Percentiles rank a stretch among this genome's conserved stretches.
phyloP scores from a whole-genome alignment of 2,113 vertebrate genomes.

The Ctenomys sociabilis region DNA sequence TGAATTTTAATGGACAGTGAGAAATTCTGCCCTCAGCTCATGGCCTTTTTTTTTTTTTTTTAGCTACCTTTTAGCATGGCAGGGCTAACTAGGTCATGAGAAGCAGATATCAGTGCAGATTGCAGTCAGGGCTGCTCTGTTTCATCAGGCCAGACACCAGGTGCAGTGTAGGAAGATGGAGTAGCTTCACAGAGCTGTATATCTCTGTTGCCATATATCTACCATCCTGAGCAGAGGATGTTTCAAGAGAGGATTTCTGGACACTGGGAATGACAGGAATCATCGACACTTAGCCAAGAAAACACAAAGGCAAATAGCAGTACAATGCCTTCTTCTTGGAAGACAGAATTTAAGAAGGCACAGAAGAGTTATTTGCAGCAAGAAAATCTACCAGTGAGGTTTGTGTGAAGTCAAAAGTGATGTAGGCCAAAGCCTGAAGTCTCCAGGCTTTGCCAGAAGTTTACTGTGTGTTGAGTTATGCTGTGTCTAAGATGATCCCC shows the following conservation, averaged over 20 bases:
- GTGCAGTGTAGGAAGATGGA: background rate
- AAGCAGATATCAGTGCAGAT: background rate
- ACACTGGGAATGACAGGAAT: background rate
- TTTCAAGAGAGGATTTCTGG: background rate
- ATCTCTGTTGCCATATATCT: background rate
- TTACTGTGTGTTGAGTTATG: no score
- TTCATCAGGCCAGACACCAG: background rate
- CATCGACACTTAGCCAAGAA: background rate
- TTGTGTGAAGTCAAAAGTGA: background rate
- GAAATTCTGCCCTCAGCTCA: background rate
- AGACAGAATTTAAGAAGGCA: constrained; percentile 6
- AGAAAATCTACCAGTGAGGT: background rate
- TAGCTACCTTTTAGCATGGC: background rate
- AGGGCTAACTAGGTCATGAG: background rate
- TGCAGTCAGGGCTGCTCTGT: background rate
- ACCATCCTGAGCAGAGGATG: background rate
- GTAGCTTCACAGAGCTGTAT: background rate
- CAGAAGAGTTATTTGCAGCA: background rate
- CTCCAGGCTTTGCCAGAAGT: background rate
- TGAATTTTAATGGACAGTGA: constrained; percentile 52
- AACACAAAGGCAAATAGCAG: background rate
- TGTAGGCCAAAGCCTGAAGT: background rate
- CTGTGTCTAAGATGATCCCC: background rate
- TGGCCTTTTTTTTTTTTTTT: background rate
- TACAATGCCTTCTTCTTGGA: background rate